A percentile compares a stretch with the other conserved stretches of the same genome.
These are phyloP conservation scores for Drosophila paranaensis DNA, from an alignment of 2,888 invertebrate genomes.

Conservation along the genomic window DNA sequence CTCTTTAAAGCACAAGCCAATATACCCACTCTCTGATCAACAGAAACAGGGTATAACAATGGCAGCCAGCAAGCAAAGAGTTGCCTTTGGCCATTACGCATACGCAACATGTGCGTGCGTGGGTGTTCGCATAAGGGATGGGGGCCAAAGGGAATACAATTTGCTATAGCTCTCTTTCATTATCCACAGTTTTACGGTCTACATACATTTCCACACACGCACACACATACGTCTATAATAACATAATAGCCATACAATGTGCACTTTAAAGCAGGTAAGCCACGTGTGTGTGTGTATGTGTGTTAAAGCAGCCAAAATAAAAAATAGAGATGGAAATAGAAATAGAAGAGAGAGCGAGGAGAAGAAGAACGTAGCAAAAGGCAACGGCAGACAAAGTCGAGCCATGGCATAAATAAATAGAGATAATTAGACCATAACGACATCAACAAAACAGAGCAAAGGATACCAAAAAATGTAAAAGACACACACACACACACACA, in stretches of 20 bases:
- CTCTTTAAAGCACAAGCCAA: not conserved
- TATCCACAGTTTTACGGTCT: constrained; percentile 79
- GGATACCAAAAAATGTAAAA: constrained; percentile 36
- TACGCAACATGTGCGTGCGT: constrained; percentile 43
- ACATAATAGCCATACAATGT: constrained; percentile 69
- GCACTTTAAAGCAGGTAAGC: constrained; percentile 68
- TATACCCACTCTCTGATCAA: not conserved
- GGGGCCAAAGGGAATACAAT: not conserved
- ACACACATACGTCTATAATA: constrained; percentile 58
- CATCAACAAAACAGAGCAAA: constrained; percentile 54
- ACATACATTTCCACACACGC: constrained; percentile 65
- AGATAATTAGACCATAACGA: constrained; percentile 80
- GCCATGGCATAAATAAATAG: constrained; percentile 77
- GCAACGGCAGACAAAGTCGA: constrained; percentile 38
- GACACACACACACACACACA: constrained; percentile 4
- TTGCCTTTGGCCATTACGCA: constrained; percentile 64
- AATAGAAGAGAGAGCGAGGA: not conserved
- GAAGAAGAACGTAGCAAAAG: constrained; percentile 19
- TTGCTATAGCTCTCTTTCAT: constrained; percentile 44
- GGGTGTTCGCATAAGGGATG: not conserved
- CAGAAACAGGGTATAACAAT: constrained; percentile 12
- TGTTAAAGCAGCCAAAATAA: constrained; percentile 42
- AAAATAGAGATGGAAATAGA: constrained; percentile 12
- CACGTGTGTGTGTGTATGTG: constrained; percentile 18
- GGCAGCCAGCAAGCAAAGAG: constrained; percentile 36